phyloP scores from a whole-genome alignment of 1,140 invertebrate species.

The Oedothorax gibbosus region DNA sequence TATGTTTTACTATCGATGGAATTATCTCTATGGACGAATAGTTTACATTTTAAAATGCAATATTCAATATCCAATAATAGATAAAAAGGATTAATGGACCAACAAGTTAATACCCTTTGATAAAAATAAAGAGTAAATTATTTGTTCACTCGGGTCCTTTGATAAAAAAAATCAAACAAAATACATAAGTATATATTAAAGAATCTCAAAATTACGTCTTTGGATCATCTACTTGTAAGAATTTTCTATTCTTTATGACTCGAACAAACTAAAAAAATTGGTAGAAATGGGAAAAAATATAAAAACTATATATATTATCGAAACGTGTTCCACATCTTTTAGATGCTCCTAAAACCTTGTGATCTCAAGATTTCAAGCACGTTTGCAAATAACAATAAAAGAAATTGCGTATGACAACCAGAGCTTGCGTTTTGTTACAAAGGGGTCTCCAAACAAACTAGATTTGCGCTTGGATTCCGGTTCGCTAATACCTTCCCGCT shows the following conservation, averaged over 20 bases:
- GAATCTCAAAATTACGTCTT: conserved; percentile 45
- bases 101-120: conserved; percentile 1
- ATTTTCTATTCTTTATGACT: conserved; percentile 33
- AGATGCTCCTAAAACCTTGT: conserved; percentile 13
- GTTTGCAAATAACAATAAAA: conserved; percentile 52
- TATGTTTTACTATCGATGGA: too few relatives aligned
- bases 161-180: conserved; percentile 13
- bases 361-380: conserved; percentile 40
- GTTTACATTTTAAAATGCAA: too few relatives aligned
- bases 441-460: background rate
- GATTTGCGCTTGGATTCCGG: too few relatives aligned
- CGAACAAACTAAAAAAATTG: background rate
- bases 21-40: too few relatives aligned
- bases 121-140: conserved; percentile 38
- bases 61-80: too few relatives aligned
- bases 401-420: conserved; percentile 53
- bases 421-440: conserved; percentile 28
- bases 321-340: conserved; percentile 37
- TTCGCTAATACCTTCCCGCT: too few relatives aligned
- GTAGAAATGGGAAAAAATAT: background rate
- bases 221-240: conserved; percentile 36
- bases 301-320: conserved; percentile 31
- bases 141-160: conserved; percentile 44
- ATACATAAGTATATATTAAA: conserved; percentile 21
- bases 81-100: background rate